Evolutionary conservation across 2,888 invertebrate species (phyloP), one percentile per base, ranked within the genome.

Genomic region (Apamea monoglypha): DNA sequence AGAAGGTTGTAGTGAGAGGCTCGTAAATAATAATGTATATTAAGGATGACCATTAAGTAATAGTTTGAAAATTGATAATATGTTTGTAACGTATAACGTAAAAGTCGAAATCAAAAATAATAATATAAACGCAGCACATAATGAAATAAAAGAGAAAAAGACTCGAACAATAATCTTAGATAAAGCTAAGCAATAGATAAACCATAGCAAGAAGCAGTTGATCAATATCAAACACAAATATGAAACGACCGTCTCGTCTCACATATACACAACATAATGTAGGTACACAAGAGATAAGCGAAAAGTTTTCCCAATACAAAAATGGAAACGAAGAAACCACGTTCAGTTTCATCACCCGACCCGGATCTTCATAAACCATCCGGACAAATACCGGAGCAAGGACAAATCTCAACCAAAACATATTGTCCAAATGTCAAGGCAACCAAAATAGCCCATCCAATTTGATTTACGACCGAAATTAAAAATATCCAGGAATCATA

Each of bases 321-420:
- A 79, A 76, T 83, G 78, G 70, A 84, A 83, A 82, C 68, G 47
- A 76, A 83, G 76, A 81, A 64, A 74, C 66, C 5, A 29, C 36
- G 25, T 76, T 67, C 50, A 79, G 79, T 86, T 87, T 79, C 85
- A 80, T 82, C 78, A 85, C 70, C 21, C 75, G 83, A 92, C 87
- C 90, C 92, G 92, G 92, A 93, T 92, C 91, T 90, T 84, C 74
- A 78, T 32, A 76, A 86, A 80, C 84, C 68, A 84, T 88, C 88
- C 87, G 86, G 87, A 83, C 86, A 86, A 89, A 91, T 92, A 91
- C 86, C 91, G 88, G 92, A 92, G 92, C 93, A 90, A 93, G 93
- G 92, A 84, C 91, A 72, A 80, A 75, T 78, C 84, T 83, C 76
- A 81, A 88, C 53, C 44, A 56, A 67, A 47, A 85, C 61, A 78